These are phyloP conservation scores for Cyanoramphus novaezelandiae DNA, from an alignment of 2,113 vertebrate genomes.

Conservation along the genomic window DNA sequence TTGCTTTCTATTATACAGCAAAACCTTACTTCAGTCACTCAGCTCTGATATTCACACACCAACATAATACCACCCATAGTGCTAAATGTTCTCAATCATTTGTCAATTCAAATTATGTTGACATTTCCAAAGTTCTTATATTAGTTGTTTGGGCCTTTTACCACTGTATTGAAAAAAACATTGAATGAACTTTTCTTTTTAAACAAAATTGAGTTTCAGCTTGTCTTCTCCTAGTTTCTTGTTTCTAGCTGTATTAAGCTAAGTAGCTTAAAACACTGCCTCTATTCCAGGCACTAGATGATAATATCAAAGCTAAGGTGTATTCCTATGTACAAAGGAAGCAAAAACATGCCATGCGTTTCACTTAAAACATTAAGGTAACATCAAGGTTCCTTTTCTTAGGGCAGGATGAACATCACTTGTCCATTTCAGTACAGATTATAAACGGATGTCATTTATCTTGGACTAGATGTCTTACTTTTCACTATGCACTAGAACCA, in stretches of 20 bases:
- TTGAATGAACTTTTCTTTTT: background rate
- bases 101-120: background rate
- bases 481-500: background rate
- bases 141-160: background rate
- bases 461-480: background rate
- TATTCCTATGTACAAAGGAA: background rate
- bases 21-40: background rate
- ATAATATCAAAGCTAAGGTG: background rate
- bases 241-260: background rate
- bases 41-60: background rate
- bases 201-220: background rate
- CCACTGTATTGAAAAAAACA: background rate
- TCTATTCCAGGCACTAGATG: background rate
- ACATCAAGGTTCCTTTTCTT: background rate
- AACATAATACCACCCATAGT: background rate
- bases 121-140: background rate
- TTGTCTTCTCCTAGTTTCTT: background rate
- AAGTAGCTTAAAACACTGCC: background rate
- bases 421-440: background rate
- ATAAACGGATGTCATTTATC: background rate
- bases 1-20: background rate
- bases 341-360: background rate
- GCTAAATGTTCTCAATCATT: background rate
- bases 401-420: background rate
- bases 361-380: background rate